These are phyloP conservation scores for Perodicticus potto DNA, from an alignment of 2,797 vertebrate species.

Conservation along the genomic window DNA sequence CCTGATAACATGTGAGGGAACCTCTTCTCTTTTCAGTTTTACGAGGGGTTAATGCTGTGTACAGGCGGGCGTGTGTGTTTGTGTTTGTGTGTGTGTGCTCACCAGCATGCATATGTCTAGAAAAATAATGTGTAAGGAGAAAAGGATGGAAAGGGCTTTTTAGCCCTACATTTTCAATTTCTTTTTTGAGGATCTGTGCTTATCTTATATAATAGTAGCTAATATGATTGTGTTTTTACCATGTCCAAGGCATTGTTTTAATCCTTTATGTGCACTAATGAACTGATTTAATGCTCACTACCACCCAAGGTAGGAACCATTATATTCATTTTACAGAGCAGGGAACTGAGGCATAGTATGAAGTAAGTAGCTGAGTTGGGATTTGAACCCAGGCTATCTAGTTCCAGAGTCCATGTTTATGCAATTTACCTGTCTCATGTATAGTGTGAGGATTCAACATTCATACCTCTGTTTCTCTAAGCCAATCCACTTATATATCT, in stretches of 20 bases:
- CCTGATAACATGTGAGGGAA: conserved; percentile 9
- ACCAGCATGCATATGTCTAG: neutral
- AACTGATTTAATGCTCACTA: neutral
- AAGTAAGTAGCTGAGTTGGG: neutral
- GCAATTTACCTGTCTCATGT: neutral
- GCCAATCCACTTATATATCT: rapidly evolving
- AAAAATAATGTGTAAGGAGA: neutral
- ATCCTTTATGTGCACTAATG: neutral
- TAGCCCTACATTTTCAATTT: neutral
- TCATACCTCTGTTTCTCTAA: neutral
- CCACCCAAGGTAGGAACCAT: neutral
- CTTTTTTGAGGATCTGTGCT: neutral
- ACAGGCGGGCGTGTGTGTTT: neutral
- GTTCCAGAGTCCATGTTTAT: neutral
- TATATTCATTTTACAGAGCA: neutral
- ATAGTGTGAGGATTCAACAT: neutral
- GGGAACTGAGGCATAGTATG: neutral
- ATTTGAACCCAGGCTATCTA: neutral
- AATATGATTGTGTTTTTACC: neutral
- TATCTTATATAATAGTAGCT: neutral
- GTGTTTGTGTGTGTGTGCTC: too few species aligned
- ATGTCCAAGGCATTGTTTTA: neutral
- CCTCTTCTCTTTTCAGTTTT: neutral
- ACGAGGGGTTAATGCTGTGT: neutral
- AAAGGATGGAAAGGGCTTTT: neutral